These are phyloP conservation scores for Brachypodius melanocephalos DNA, from an alignment of 2,113 vertebrate species.

Conservation along the genomic window DNA sequence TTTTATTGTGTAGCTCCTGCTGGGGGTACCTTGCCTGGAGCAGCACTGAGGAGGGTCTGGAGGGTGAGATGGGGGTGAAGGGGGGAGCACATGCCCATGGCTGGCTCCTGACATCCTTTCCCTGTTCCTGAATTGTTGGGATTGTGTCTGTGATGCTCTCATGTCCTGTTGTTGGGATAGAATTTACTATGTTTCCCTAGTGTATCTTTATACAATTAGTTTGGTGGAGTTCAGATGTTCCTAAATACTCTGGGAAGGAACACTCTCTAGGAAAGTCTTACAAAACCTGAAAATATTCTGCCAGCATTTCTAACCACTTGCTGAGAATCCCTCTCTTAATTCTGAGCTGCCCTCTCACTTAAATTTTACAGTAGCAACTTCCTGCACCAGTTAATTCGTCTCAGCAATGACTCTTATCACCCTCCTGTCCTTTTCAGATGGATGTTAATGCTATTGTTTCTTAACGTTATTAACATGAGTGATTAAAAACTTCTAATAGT, in stretches of 20 bases:
- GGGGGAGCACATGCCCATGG: background rate
- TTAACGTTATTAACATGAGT: background rate
- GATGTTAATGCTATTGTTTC: background rate
- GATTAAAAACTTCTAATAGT: background rate
- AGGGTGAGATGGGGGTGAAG: background rate
- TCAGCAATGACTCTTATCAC: background rate
- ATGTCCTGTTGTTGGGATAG: background rate
- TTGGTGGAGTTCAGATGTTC: background rate
- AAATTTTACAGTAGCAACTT: background rate
- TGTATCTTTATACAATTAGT: background rate
- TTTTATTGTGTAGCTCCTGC: background rate
- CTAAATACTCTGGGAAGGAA: background rate
- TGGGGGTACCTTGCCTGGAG: background rate
- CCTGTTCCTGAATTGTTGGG: background rate
- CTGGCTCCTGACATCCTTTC: background rate
- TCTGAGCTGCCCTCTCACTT: background rate
- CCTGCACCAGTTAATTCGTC: background rate
- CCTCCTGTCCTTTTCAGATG: background rate
- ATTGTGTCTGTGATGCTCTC: background rate
- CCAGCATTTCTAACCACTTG: fast-evolving
- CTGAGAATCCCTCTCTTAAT: background rate
- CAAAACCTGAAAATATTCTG: background rate
- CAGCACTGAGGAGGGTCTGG: background rate
- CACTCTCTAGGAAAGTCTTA: fast-evolving
- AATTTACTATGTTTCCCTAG: fast-evolving